These are phyloP conservation scores for Battus philenor DNA, from an alignment of 1,140 invertebrate species.

Conservation along the genomic window DNA sequence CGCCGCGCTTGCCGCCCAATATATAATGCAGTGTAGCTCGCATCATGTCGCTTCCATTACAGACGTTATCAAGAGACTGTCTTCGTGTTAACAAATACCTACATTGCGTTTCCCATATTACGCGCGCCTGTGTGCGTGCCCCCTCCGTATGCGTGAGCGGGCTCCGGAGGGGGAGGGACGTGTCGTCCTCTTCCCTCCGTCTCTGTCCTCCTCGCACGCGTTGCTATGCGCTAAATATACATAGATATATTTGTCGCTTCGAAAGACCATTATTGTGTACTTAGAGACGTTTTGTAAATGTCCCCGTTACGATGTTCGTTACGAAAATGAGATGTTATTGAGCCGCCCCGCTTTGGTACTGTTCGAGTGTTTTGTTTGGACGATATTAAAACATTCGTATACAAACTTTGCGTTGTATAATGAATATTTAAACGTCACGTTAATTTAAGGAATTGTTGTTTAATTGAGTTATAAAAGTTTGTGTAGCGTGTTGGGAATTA, in stretches of 20 bases:
- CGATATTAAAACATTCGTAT: too few species aligned
- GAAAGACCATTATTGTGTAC: constrained; percentile 53
- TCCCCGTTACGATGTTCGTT: constrained; percentile 26
- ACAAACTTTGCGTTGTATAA: too few species aligned
- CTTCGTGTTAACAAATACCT: constrained; percentile 36
- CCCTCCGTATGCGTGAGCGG: constrained; percentile 16
- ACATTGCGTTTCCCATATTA: constrained; percentile 41
- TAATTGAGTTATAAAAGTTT: constrained; percentile 9
- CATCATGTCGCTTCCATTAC: constrained; percentile 48
- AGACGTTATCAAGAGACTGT: constrained; percentile 45
- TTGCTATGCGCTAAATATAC: constrained; percentile 22
- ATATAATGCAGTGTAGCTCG: constrained; percentile 22
- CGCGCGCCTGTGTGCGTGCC: constrained; percentile 27
- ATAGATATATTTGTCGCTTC: constrained; percentile 38
- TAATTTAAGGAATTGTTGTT: constrained; percentile 3
- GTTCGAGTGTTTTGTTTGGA: constrained; percentile 4
- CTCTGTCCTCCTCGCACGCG: constrained; percentile 20
- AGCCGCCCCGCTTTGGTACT: not conserved
- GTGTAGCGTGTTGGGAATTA: constrained; percentile 8
- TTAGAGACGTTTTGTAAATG: constrained; percentile 53
- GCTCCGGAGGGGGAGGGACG: constrained; percentile 5
- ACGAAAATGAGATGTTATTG: constrained; percentile 14
- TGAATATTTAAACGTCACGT: too few species aligned
- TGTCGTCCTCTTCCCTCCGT: constrained; percentile 16
- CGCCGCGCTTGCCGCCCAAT: constrained; percentile 15